Base-by-base conservation (phyloP, 2,113 vertebrate genomes). In the Colistium nudipinnis region DNA sequence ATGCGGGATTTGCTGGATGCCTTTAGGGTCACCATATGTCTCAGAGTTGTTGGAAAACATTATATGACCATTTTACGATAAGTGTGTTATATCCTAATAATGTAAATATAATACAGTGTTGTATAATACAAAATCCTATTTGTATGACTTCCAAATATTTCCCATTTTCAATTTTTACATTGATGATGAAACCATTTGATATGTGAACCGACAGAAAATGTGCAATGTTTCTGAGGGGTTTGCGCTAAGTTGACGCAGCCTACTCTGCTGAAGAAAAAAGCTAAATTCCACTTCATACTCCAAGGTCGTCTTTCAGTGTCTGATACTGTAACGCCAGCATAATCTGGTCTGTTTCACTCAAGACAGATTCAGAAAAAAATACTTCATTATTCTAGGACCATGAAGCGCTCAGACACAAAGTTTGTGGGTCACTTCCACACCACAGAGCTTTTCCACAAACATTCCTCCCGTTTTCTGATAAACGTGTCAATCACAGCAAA, bases 1-100 rank as follows among this genome's bases (percentile, higher is more conserved):
- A 24, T 47, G 22, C 5, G 45, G 24, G 12, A 41, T 67, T 43
- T 43, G 6, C n/a, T 7, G 2, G 3, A 48, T 57, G 38, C 33
- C 74, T 66, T 55, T 3, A 36, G 69, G 68, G 20, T 13, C 31
- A 19, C 74, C 41, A 68, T 73, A 55, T 62, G 52, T 33, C 20
- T 49, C 31, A 51, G 49, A 81, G 19, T 43, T 35, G 44, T 19
- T 17, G 10, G 35, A 41, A 27, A 38, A 36, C 9, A 3, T 19
- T 13, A 12, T 33, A 38, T 20, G 30, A 6, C 2, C 3, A 20
- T 11, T 24, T 13, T 28, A 27, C 19, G n/a, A 44, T 6, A 33
- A 4, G 9, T 6, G 31, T 9, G n/a, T n/a, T n/a, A n/a, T 2
- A 54, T 12, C 20, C 11, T 59, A 30, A 17, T 28, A 14, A 25